Evolutionary conservation across 2,888 invertebrate species (phyloP).

Genomic region (Lottia gigantea): DNA sequence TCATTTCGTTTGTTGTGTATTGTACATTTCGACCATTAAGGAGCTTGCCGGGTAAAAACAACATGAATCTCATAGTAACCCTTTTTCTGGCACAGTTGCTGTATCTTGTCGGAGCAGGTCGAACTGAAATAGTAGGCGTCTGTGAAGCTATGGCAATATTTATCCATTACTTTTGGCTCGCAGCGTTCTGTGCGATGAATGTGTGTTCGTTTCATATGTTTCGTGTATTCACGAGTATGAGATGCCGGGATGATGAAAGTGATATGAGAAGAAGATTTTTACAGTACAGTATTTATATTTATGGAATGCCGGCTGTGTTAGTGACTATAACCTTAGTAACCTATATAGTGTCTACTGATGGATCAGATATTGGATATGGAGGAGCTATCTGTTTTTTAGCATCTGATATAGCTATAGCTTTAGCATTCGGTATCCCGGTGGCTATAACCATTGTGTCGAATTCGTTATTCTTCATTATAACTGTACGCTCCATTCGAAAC

Average conservation of each 20-base stretch:
- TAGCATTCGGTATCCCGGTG: conserved; percentile 29
- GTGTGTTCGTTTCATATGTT: conserved; percentile 39
- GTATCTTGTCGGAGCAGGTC: conserved; percentile 24
- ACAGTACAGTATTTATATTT: conserved; percentile 31
- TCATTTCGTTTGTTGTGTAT: conserved; percentile 28
- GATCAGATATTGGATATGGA: conserved; percentile 31
- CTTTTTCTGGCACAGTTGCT: conserved; percentile 30
- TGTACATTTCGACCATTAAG: conserved; percentile 27
- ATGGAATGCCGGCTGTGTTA: conserved; percentile 27
- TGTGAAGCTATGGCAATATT: conserved; percentile 32
- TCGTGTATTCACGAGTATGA: conserved; percentile 28
- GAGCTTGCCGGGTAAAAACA: conserved; percentile 35
- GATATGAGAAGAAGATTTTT: conserved; percentile 23
- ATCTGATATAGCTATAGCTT: conserved; percentile 20
- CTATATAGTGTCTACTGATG: conserved; percentile 24
- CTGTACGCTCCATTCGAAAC: conserved; percentile 26
- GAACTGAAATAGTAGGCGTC: conserved; percentile 18
- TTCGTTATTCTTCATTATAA: conserved; percentile 29
- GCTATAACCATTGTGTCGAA: conserved; percentile 26
- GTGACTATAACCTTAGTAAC: conserved; percentile 23
- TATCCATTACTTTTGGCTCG: conserved; percentile 37
- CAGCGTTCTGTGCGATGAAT: conserved; percentile 35
- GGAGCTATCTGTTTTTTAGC: conserved; percentile 29
- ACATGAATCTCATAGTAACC: conserved; percentile 29
- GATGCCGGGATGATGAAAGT: conserved; percentile 10